phyloP scores from a whole-genome alignment of 2,888 invertebrate genomes.

The Asteroscopus sphinx region DNA sequence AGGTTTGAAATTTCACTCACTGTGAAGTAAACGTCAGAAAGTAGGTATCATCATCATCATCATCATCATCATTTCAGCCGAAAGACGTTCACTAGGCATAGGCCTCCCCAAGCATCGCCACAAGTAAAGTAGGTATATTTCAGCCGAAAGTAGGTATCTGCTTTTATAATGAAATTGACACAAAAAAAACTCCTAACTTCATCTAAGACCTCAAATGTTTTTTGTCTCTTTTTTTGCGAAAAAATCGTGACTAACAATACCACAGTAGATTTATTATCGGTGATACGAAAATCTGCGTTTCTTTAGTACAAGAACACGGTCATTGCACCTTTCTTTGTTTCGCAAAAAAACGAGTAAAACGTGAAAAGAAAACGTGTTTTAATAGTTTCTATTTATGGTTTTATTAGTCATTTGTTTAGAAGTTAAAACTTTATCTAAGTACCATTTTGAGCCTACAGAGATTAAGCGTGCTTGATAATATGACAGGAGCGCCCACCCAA shows the following conservation, averaged over 20 bases:
- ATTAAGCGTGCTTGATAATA: constrained; percentile 22
- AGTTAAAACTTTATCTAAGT: constrained; percentile 14
- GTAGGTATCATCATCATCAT: too few relatives aligned
- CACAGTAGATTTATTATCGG: constrained; percentile 23
- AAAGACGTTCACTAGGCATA: too few relatives aligned
- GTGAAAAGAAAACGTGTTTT: not conserved
- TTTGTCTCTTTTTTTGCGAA: constrained; percentile 6
- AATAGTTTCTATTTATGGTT: constrained; percentile 11
- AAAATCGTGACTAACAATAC: constrained; percentile 1
- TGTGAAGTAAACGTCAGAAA: too few relatives aligned
- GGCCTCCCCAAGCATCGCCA: too few relatives aligned
- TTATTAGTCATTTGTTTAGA: constrained; percentile 14
- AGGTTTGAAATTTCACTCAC: too few relatives aligned
- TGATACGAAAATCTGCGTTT: constrained; percentile 20
- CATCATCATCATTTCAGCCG: too few relatives aligned
- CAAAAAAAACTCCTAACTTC: too few relatives aligned
- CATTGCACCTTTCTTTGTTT: constrained; percentile 39
- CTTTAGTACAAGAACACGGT: constrained; percentile 14
- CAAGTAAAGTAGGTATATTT: too few relatives aligned
- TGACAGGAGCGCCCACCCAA: constrained; percentile 14
- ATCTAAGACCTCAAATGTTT: not conserved
- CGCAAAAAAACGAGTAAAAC: constrained; percentile 8
- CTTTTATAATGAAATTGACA: too few relatives aligned
- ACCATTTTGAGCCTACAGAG: constrained; percentile 9
- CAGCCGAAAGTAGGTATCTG: too few relatives aligned